A percentile compares a stretch with the other conserved stretches of the same genome.
These are phyloP conservation scores for Gambusia holbrooki DNA, from an alignment of 2,113 vertebrate species.

Conservation along the genomic window DNA sequence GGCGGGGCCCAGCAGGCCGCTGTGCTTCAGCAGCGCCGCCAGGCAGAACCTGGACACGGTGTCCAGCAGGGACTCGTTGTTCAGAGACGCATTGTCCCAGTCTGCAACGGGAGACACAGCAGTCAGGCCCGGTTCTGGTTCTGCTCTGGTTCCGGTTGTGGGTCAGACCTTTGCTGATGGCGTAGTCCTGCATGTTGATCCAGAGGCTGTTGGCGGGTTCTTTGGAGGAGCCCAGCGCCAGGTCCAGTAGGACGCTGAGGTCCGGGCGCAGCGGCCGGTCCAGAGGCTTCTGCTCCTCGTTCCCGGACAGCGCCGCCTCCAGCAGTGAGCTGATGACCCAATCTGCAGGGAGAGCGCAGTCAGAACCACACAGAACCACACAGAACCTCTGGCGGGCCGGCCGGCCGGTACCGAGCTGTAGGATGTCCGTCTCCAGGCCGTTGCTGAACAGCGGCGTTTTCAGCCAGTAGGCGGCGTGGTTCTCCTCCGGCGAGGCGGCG, in stretches of 20 bases:
- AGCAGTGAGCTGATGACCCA: slow-evolving; percentile 91
- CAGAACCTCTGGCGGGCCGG: no score
- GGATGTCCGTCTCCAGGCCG: slow-evolving; percentile 91
- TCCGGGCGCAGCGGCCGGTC: slow-evolving; percentile 90
- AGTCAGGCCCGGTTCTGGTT: neutral
- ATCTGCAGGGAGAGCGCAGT: slow-evolving; percentile 76
- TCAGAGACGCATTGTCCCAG: slow-evolving; percentile 95
- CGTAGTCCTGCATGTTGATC: slow-evolving; percentile 97
- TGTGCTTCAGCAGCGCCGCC: slow-evolving; percentile 94
- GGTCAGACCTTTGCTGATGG: slow-evolving; percentile 91
- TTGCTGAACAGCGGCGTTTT: slow-evolving; percentile 95
- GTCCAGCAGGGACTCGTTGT: slow-evolving; percentile 92
- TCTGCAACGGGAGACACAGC: slow-evolving; percentile 80
- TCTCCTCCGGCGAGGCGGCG: slow-evolving; percentile 88
- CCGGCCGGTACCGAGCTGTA: slow-evolving; percentile 85
- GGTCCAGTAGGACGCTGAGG: slow-evolving; percentile 86
- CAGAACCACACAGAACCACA: no score
- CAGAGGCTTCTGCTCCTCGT: slow-evolving; percentile 97
- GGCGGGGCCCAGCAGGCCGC: slow-evolving; percentile 88
- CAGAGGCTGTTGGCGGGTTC: slow-evolving; percentile 94
- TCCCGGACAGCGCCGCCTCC: slow-evolving; percentile 93
- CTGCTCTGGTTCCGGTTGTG: neutral
- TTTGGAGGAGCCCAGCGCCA: slow-evolving; percentile 93
- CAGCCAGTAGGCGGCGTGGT: slow-evolving; percentile 93
- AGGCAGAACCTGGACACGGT: slow-evolving; percentile 95